phyloP scores from a whole-genome alignment of 1,140 invertebrate genomes.

The Drosophila punjabiensis region DNA sequence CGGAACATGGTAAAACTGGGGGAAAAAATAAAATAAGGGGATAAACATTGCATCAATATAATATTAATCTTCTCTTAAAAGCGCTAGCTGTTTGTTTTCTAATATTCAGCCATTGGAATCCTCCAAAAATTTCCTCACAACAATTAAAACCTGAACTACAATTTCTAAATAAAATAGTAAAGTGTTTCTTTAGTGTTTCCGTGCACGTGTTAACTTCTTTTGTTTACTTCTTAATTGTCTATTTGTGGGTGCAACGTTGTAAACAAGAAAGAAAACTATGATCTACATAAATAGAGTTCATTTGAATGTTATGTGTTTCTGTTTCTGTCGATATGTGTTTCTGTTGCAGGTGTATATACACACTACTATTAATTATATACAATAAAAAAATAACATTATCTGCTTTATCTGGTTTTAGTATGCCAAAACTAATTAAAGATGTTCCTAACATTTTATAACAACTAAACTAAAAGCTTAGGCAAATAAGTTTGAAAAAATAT shows the following conservation, averaged over 20 bases:
- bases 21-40: not conserved
- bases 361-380: not conserved
- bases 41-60: not conserved
- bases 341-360: not conserved
- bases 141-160: constrained; percentile 14
- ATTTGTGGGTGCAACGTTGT: constrained; percentile 36
- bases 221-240: constrained; percentile 46
- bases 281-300: constrained; percentile 6
- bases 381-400: not conserved
- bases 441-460: not conserved
- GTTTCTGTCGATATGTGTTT: not conserved
- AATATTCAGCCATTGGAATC: not conserved
- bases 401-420: not conserved
- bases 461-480: not conserved
- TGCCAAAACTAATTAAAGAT: not conserved
- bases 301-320: not conserved
- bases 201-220: constrained; percentile 37
- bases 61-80: not conserved
- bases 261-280: constrained; percentile 20
- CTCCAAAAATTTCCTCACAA: not conserved
- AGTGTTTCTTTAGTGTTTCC: constrained; percentile 41
- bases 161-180: constrained; percentile 32
- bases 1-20: not conserved
- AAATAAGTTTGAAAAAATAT: not conserved
- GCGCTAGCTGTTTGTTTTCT: not conserved